Evolutionary conservation across 23 tunicate genomes (phyloP), one percentile per base, ranked within the genome.

Genomic region (Ascidia mentula): DNA sequence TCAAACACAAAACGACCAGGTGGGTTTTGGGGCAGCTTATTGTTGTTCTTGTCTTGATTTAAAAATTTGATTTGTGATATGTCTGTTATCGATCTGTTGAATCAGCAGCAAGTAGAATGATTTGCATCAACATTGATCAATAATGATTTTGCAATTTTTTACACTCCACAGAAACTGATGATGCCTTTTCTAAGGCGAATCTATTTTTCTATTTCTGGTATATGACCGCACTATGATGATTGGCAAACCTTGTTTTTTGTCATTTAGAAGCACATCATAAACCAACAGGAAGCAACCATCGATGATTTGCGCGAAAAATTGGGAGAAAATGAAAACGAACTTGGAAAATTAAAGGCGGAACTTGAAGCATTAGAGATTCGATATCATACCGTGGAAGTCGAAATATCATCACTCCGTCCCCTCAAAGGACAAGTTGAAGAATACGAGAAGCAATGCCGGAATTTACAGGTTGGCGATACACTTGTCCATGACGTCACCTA

Each of bases 291-390:
- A 26, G 26, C 1, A 34, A 73, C 78, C 42, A 36, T 82, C 18
- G 86, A 82, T 42, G 86, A 82, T 46, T 45, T 82, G 33, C 53
- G 32, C 18, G 79, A 73, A 46, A 82, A 82, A 53, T 35, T 82
- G 45, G 73, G 42, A 39, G 35, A 20, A 6, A 34, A 32, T 28
- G 79, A 82, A 34, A 45, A 34, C 46, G 46, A 72, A 45, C 30
- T 81, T 37, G 71, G 18, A 4, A 37, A 42, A 79, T 74, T 28
- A 34, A 22, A 79, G 46, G 26, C 73, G 73, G 32, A 53, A 53
- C 24, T 26, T 28, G 20, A 35, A 42, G 12, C 76, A 3, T 59
- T 79, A 37, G 75, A 73, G 60, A 80, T 73, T 38, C 74, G 73
- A 73, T 73, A 69, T 59, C 8, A 59, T 59, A 30, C 69, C 30